These are phyloP conservation scores for Pseudoatta argentina DNA, from an alignment of 1,140 invertebrate species.

Conservation along the genomic window DNA sequence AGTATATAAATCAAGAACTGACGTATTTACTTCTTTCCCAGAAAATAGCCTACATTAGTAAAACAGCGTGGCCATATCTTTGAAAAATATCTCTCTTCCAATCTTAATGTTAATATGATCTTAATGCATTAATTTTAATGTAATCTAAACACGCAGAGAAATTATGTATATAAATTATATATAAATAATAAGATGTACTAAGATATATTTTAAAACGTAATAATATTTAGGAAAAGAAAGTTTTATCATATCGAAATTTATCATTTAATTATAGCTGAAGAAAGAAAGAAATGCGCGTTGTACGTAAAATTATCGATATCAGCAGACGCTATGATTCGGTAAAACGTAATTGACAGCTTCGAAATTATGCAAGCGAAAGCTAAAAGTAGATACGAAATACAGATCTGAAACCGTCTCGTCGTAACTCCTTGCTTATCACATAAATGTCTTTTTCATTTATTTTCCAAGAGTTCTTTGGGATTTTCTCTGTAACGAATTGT, in stretches of 20 bases:
- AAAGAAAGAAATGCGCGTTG: neutral
- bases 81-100: constrained; percentile 12
- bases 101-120: neutral
- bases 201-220: neutral
- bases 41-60: neutral
- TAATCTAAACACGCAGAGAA: neutral
- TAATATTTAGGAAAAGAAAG: neutral
- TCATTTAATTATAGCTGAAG: neutral
- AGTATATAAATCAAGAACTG: constrained; percentile 1
- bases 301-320: neutral
- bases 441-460: constrained; percentile 2
- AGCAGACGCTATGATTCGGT: constrained; percentile 1
- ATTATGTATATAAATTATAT: neutral
- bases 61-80: neutral
- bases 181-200: neutral
- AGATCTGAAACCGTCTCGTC: neutral
- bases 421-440: constrained; percentile 2
- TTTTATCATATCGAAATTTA: neutral
- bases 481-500: neutral
- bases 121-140: neutral
- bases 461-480: neutral
- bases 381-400: constrained; percentile 58
- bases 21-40: constrained; percentile 19
- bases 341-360: constrained; percentile 49
- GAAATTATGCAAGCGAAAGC: constrained; percentile 63